Conservation (phyloP, 2,888 invertebrate genomes). For the Andricus curvator region DNA sequence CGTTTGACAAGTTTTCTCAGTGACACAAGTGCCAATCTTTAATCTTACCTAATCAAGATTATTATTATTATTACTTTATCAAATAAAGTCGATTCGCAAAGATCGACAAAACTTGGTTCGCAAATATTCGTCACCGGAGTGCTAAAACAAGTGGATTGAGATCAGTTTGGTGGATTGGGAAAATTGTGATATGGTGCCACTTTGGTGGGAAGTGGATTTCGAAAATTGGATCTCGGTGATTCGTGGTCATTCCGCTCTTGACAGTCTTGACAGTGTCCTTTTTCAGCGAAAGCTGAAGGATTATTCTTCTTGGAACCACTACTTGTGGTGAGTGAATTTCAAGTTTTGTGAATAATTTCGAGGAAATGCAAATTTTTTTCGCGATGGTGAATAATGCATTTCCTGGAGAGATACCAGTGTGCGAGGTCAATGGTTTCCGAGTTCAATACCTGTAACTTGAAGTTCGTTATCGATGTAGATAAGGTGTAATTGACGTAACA, state of each 20-base stretch:
- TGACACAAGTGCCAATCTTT: slow-evolving; percentile 34
- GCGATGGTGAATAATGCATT: background rate
- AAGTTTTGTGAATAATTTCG: background rate
- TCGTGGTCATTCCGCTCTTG: slow-evolving; percentile 53
- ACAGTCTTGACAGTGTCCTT: slow-evolving; percentile 44
- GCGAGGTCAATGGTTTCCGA: slow-evolving; percentile 4
- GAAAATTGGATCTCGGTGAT: slow-evolving; percentile 58
- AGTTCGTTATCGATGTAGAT: slow-evolving; percentile 4
- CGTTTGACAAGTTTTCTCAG: slow-evolving; percentile 38
- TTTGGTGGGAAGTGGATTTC: slow-evolving; percentile 59
- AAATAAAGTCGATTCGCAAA: background rate
- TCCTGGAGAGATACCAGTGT: background rate
- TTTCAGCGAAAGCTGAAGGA: slow-evolving; percentile 65
- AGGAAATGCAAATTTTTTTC: background rate
- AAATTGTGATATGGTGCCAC: slow-evolving; percentile 66
- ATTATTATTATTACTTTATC: background rate
- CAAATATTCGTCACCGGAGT: background rate
- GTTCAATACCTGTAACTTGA: slow-evolving; percentile 3
- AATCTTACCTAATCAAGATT: background rate
- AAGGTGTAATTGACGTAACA: slow-evolving; percentile 26
- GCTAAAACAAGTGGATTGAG: slow-evolving; percentile 42
- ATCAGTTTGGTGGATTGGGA: slow-evolving; percentile 48
- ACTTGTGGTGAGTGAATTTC: slow-evolving; percentile 71
- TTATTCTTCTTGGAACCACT: slow-evolving; percentile 72
- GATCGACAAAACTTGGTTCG: slow-evolving; percentile 7